Evolutionary conservation across 2,797 vertebrate genomes (phyloP).

Genomic region (Fringilla coelebs): DNA sequence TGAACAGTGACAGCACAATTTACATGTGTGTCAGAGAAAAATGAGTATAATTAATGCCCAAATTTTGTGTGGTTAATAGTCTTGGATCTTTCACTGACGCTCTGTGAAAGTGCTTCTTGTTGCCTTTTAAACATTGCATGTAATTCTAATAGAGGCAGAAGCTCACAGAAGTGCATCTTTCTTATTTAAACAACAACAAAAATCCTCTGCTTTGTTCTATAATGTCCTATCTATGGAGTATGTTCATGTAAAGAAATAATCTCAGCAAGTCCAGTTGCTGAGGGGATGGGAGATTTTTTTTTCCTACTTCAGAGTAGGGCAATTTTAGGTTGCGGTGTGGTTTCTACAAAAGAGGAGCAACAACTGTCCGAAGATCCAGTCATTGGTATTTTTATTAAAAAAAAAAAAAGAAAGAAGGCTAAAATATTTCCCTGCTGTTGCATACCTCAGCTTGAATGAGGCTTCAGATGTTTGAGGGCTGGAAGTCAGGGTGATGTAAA

Average conservation of each 20-base stretch:
- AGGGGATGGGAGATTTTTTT: background rate
- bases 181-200: background rate
- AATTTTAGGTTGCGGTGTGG: background rate
- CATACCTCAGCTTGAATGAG: background rate
- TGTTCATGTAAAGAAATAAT: background rate
- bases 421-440: background rate
- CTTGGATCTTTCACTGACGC: background rate
- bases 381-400: background rate
- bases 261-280: background rate
- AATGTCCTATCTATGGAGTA: background rate
- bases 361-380: background rate
- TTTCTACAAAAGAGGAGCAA: background rate
- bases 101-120: background rate
- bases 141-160: background rate
- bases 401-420: background rate
- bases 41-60: background rate
- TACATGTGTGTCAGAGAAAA: background rate
- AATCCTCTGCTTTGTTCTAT: background rate
- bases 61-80: background rate
- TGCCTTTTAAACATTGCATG: background rate
- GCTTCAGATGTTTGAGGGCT: background rate
- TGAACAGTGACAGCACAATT: conserved; percentile 9
- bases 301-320: background rate
- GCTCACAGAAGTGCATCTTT: background rate
- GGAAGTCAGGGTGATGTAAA: background rate